These are phyloP conservation scores for Antheraea yamamai DNA, from an alignment of 2,888 invertebrate genomes.

Conservation along the genomic window DNA sequence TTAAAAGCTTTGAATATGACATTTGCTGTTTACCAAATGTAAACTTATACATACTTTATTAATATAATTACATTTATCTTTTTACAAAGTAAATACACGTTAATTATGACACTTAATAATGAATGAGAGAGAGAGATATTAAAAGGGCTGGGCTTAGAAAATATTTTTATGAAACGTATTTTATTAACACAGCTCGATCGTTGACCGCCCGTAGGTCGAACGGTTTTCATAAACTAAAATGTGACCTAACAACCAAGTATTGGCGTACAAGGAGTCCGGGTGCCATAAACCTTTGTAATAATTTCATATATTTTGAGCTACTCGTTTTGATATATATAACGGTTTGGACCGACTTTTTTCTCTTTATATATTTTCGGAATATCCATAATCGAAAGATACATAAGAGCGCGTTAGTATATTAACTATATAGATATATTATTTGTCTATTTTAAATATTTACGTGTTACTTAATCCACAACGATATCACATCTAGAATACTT, in stretches of 20 bases:
- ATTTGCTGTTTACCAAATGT: not conserved
- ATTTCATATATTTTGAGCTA: not conserved
- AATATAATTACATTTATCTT: not conserved
- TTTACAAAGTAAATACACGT: not conserved
- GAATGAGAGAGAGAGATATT: not conserved
- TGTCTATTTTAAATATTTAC: no score
- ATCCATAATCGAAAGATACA: not conserved
- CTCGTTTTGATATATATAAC: not conserved
- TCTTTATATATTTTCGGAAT: not conserved
- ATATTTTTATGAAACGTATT: not conserved
- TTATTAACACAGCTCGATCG: not conserved
- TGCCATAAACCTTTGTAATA: not conserved
- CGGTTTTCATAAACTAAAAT: not conserved
- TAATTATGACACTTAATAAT: not conserved
- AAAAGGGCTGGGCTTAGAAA: not conserved
- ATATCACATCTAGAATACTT: not conserved
- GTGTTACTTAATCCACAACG: not conserved
- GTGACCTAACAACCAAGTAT: slow-evolving; percentile 18
- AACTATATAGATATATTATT: not conserved
- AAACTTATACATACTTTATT: not conserved
- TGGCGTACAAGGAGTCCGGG: slow-evolving; percentile 16
- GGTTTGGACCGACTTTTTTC: not conserved
- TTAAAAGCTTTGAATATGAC: not conserved
- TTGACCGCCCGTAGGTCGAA: not conserved
- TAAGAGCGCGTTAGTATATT: not conserved